A percentile compares a stretch with the other conserved stretches of the same genome.
Evolutionary conservation across 2,797 vertebrate genomes (phyloP).

Genomic region (Sebastes oblongus): DNA sequence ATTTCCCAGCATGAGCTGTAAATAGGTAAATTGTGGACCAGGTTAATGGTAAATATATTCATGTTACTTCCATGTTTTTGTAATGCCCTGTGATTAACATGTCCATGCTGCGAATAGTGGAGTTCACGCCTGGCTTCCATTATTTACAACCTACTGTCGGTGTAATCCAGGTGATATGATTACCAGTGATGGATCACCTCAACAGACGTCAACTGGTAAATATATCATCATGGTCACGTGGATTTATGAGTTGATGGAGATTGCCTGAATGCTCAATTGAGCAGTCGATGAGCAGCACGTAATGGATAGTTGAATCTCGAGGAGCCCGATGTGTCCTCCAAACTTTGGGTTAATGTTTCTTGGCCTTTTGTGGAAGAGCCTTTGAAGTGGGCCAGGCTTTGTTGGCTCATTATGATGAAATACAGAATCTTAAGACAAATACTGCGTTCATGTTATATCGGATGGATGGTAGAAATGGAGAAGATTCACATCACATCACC

Average conservation of each 20-base stretch:
- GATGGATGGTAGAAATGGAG: background rate
- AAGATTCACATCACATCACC: background rate
- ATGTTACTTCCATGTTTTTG: constrained; percentile 20
- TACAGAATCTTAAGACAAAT: background rate
- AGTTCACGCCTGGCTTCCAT: constrained; percentile 6
- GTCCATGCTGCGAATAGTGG: constrained; percentile 24
- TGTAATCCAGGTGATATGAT: background rate
- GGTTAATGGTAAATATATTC: background rate
- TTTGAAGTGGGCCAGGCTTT: background rate
- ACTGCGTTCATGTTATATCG: background rate
- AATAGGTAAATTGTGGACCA: background rate
- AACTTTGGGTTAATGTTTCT: background rate
- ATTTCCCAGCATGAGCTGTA: background rate
- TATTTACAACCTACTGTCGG: constrained; percentile 4
- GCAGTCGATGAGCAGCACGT: background rate
- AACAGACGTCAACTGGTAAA: background rate
- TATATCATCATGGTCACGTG: background rate
- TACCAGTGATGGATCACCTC: background rate
- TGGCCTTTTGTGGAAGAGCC: background rate
- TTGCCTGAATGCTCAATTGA: background rate
- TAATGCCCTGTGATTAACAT: constrained; percentile 23
- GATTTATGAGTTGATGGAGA: constrained; percentile 1
- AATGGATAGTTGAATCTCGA: background rate
- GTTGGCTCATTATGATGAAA: background rate
- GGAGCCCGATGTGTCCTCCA: too few species aligned